Base-by-base conservation (phyloP, 2,113 vertebrate species). In the Caretta caretta region DNA sequence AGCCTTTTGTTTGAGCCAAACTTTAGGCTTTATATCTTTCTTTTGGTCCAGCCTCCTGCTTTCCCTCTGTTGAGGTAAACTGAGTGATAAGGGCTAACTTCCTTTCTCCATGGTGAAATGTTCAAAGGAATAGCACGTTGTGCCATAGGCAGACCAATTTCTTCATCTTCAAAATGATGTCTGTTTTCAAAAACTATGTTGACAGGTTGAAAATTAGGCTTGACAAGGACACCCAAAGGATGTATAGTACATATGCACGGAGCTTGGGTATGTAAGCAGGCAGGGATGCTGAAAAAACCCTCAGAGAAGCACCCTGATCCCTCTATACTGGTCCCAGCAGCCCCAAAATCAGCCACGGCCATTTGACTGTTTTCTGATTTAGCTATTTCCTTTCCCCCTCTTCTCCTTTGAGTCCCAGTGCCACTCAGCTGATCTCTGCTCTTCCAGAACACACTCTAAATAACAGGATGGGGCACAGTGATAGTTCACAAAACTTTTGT, bases 401-500 rank as follows among this genome's bases (percentile, higher is more conserved):
- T 42, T 56, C 2, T 14, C 35, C 11, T 46, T 12, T 1, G 5
- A 27, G 0, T 49, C 89, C n/a, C 29, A 62, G 1, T 35, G 24
- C 19, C 19, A n/a, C 8, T 49, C 13, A 79, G 42, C 5, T 49
- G 72, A 57, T n/a, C 29, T 87, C 8, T 1, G 6, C 20, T 79
- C 48, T n/a, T 29, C 46, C 56, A 12, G 24, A 56, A 22, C 53
- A 59, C 35, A 6, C 31, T 16, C 11, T 59, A n/a, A 59, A 87
- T 50, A n/a, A 92, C 87, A 84, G 2, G 29, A 24, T 6, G 14
- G 0, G 25, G 56, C 3, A 17, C 10, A n/a, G 75, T 57, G 35
- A 80, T 49, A 72, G 50, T 69, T 92, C 84, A 89, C 54, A 80
- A 86, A 84, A 84, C 86, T 80, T 92, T 84, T 92, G 84, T 84